Percentiles rank a stretch among this genome's conserved stretches.
Evolutionary conservation across 2,797 vertebrate species (phyloP).

Genomic region (Cossypha polioptera): DNA sequence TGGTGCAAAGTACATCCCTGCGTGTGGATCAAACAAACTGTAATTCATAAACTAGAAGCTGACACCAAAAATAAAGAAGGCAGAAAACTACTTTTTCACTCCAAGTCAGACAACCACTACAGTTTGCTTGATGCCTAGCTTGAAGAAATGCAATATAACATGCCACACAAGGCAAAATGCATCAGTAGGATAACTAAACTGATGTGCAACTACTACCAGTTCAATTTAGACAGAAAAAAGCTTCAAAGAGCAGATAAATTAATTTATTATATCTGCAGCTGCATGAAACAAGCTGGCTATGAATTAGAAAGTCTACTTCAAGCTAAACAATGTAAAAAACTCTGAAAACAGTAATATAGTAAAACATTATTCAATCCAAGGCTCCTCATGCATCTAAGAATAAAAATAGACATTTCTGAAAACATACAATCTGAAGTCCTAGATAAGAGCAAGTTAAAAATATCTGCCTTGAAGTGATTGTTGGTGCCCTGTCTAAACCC

Average conservation of each 20-base stretch:
- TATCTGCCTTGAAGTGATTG: neutral
- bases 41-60: neutral
- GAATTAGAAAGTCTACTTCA: neutral
- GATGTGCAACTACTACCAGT: neutral
- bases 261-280: neutral
- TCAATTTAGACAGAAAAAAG: neutral
- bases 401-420: neutral
- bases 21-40: neutral
- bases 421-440: neutral
- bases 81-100: neutral
- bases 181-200: neutral
- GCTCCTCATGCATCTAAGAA: neutral
- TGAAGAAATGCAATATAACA: neutral
- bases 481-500: neutral
- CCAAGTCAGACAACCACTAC: neutral
- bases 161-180: neutral
- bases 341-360: neutral
- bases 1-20: neutral
- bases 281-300: neutral
- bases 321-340: neutral
- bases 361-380: neutral
- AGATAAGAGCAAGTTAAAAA: neutral
- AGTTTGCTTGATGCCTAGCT: neutral
- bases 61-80: neutral
- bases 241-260: neutral